phyloP scores from a whole-genome alignment of 2,797 vertebrate genomes.

The Toxotes lorentzi region DNA sequence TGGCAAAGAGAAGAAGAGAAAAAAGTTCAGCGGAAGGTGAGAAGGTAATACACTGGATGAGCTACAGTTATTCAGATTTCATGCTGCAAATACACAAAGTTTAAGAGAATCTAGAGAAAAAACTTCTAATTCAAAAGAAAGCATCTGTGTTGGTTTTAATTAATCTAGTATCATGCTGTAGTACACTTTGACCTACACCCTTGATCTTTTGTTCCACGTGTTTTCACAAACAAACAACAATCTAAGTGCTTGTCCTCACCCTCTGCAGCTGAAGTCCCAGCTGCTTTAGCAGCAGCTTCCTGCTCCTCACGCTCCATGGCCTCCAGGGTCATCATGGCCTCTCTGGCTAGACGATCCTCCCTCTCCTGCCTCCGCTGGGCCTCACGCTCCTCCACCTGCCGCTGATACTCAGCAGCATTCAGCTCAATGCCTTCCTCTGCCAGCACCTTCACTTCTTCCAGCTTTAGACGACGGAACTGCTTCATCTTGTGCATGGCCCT shows the following conservation, averaged over 20 bases:
- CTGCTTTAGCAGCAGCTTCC: constrained; percentile 63
- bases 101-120: neutral
- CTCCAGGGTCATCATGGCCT: constrained; percentile 85
- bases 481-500: constrained; percentile 94
- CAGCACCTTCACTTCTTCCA: constrained; percentile 92
- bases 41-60: neutral
- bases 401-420: constrained; percentile 83
- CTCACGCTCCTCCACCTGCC: constrained; percentile 86
- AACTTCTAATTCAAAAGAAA: neutral
- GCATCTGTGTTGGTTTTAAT: neutral
- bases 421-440: constrained; percentile 87
- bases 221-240: neutral
- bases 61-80: neutral
- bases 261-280: constrained; percentile 41
- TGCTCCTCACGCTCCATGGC: constrained; percentile 86
- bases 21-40: constrained; percentile 14
- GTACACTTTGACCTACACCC: neutral
- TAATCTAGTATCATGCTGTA: neutral
- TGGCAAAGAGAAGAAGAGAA: constrained; percentile 8
- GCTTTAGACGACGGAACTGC: constrained; percentile 91
- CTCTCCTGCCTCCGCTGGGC: constrained; percentile 82
- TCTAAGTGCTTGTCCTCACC: constrained; percentile 35
- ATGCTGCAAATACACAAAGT: neutral
- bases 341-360: constrained; percentile 84
- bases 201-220: neutral